phyloP scores from a whole-genome alignment of 2,888 invertebrate genomes.

The Xylota segnis region DNA sequence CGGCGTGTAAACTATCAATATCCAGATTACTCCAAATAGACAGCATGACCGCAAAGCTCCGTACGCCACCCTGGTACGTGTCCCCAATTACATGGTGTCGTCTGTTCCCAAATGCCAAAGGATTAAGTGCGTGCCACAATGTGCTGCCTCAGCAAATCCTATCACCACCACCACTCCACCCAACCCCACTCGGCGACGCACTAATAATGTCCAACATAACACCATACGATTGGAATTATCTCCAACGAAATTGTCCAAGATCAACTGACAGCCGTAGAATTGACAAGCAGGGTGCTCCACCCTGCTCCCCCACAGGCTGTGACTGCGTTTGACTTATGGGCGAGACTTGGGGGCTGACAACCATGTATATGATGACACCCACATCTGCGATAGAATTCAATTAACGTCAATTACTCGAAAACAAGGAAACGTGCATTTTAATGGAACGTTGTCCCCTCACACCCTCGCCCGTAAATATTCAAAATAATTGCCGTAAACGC shows the following conservation, averaged over 20 bases:
- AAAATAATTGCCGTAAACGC: conserved; percentile 70
- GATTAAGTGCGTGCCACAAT: conserved; percentile 72
- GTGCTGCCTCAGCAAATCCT: conserved; percentile 62
- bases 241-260: conserved; percentile 63
- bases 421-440: conserved; percentile 74
- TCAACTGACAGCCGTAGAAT: conserved; percentile 72
- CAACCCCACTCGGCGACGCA: conserved; percentile 5
- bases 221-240: conserved; percentile 66
- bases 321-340: conserved; percentile 61
- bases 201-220: conserved; percentile 60
- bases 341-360: conserved; percentile 43
- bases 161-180: conserved; percentile 18
- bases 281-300: conserved; percentile 57
- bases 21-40: conserved; percentile 51
- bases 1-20: conserved; percentile 54
- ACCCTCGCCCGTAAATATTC: conserved; percentile 50
- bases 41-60: conserved; percentile 35
- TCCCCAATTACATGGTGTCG: conserved; percentile 63
- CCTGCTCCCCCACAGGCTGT: not conserved
- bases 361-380: conserved; percentile 59
- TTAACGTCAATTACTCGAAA: conserved; percentile 75
- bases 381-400: conserved; percentile 71
- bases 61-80: conserved; percentile 49
- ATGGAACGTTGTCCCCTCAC: conserved; percentile 61
- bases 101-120: conserved; percentile 58